These are phyloP conservation scores for Tricholauxania praeusta DNA, from an alignment of 2,888 invertebrate genomes.

Conservation along the genomic window DNA sequence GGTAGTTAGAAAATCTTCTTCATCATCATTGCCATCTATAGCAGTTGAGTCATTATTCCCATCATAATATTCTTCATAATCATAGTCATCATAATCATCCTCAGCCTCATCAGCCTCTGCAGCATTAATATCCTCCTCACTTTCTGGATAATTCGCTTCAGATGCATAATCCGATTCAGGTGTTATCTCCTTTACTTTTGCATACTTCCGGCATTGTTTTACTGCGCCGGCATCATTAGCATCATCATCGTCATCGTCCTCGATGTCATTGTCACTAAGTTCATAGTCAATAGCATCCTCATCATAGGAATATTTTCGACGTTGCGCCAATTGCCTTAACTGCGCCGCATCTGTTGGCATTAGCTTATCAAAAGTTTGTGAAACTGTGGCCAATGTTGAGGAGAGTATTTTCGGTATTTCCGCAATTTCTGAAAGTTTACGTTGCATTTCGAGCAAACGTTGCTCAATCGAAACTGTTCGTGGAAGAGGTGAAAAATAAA, in stretches of 20 bases:
- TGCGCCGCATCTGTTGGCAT: constrained; percentile 44
- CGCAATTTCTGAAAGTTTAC: constrained; percentile 67
- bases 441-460: constrained; percentile 65
- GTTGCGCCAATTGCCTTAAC: constrained; percentile 28
- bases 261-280: constrained; percentile 47
- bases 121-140: constrained; percentile 40
- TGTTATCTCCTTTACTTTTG: constrained; percentile 55
- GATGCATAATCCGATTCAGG: constrained; percentile 67
- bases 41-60: too few species aligned
- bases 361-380: constrained; percentile 64
- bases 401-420: constrained; percentile 66
- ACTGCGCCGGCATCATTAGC: constrained; percentile 38
- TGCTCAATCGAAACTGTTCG: constrained; percentile 61
- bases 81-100: constrained; percentile 35
- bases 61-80: constrained; percentile 30
- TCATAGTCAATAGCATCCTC: constrained; percentile 61
- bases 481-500: background rate
- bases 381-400: constrained; percentile 65
- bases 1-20: constrained; percentile 60
- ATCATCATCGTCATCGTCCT: constrained; percentile 41
- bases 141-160: constrained; percentile 56
- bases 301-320: constrained; percentile 59
- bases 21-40: constrained; percentile 44
- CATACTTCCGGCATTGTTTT: constrained; percentile 16
- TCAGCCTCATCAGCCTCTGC: constrained; percentile 45